Percentiles rank a stretch among this genome's conserved stretches.
Conservation (phyloP, 2,888 invertebrate genomes). For the Parnassius apollo region DNA sequence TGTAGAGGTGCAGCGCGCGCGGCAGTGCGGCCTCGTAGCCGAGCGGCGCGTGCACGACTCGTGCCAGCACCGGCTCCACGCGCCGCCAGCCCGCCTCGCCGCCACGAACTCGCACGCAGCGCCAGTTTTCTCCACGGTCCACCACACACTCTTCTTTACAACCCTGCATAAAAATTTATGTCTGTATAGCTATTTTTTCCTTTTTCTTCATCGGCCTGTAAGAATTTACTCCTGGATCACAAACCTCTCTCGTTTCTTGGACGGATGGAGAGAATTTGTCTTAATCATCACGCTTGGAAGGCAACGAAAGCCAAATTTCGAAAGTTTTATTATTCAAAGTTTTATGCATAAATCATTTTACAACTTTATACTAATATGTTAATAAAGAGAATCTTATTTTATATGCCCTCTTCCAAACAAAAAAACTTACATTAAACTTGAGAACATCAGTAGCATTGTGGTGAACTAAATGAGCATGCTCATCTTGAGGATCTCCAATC, state of each 20-base stretch:
- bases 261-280: no score
- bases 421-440: slow-evolving; percentile 82
- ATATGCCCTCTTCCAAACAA: background rate
- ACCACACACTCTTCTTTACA: slow-evolving; percentile 88
- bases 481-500: slow-evolving; percentile 89
- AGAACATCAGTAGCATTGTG: slow-evolving; percentile 85
- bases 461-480: slow-evolving; percentile 86
- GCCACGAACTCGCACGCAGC: slow-evolving; percentile 60
- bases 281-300: no score
- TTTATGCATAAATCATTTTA: no score
- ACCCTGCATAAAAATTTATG: slow-evolving; percentile 71
- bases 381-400: no score
- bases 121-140: slow-evolving; percentile 44
- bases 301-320: no score
- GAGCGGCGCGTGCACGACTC: slow-evolving; percentile 67
- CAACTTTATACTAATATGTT: no score
- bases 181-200: no score
- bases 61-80: slow-evolving; percentile 50
- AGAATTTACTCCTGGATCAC: no score
- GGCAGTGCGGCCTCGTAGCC: slow-evolving; percentile 54
- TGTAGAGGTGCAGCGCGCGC: slow-evolving; percentile 46
- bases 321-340: no score
- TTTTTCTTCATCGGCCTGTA: no score
- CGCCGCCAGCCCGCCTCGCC: slow-evolving; percentile 60
- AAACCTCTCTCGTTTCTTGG: no score